Evolutionary conservation across 2,888 invertebrate genomes (phyloP), one percentile per base, ranked within the genome.

Genomic region (Epiblema foenella): DNA sequence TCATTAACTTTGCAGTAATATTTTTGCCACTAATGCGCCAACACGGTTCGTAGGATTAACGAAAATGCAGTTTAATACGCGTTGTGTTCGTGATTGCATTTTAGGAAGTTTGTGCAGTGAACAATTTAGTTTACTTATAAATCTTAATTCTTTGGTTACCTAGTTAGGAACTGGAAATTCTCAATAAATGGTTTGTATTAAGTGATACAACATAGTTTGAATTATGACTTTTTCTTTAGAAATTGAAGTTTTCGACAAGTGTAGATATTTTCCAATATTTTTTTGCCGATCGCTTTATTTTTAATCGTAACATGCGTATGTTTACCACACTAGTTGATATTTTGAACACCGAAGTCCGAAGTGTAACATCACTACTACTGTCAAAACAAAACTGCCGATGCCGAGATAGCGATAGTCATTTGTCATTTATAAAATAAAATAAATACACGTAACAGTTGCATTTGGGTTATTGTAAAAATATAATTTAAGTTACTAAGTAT

Each of bases 1-100:
- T 93, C 93, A 92, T 89, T 82, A 89, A 87, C 81, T 90, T 93
- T 93, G 93, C 93, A 93, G 93, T 93, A 86, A 88, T 89, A 91
- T 88, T 92, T 92, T 89, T 83, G 89, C 91, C 83, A 87, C 89
- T 90, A 92, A 89, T 91, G 92, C 91, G 91, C 88, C 83, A 86
- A 85, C 88, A 92, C 91, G 90, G 84, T 78, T 89, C 79, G 80
- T 86, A 85, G 89, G 86, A 89, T 87, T 82, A 68, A 83, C 83
- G 80, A 91, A 90, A 90, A 91, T 92, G 93, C 90, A 87, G 88
- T 86, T 83, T 81, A 79, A 67, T 81, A 87, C 77, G 80, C 85
- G 83, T 85, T 82, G 81, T 81, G 81, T 83, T 81, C 76, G 86
- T 85, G 86, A 83, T 85, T 82, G 80, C 77, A 78, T 81, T 81